These are phyloP conservation scores for Panopea generosa DNA, from an alignment of 2,888 invertebrate species.

Conservation along the genomic window DNA sequence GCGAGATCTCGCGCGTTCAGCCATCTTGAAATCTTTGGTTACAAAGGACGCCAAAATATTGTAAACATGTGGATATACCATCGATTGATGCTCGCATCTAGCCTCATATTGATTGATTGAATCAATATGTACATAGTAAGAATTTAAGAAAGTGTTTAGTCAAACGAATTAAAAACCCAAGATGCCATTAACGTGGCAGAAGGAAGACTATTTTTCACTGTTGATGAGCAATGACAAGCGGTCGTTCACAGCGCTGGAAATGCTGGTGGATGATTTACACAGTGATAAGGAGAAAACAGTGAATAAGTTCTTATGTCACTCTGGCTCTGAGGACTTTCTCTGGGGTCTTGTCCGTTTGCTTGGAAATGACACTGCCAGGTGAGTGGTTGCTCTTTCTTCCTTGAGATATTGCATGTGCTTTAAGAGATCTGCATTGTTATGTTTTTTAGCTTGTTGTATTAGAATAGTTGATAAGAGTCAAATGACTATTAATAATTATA, in stretches of 20 bases:
- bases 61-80: constrained; percentile 59
- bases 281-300: constrained; percentile 82
- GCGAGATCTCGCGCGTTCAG: constrained; percentile 51
- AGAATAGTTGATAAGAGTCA: too few species aligned
- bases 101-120: too few species aligned
- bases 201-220: constrained; percentile 80
- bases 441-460: too few species aligned
- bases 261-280: constrained; percentile 84
- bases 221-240: constrained; percentile 78
- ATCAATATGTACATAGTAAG: too few species aligned
- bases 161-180: too few species aligned
- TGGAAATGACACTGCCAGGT: constrained; percentile 82
- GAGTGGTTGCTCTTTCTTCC: constrained; percentile 20
- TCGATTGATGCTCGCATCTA: not conserved
- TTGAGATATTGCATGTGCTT: not conserved
- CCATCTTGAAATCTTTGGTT: constrained; percentile 65
- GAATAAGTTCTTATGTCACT: constrained; percentile 80
- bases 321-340: constrained; percentile 84
- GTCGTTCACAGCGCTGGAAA: constrained; percentile 81
- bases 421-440: not conserved
- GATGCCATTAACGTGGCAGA: constrained; percentile 80
- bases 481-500: too few species aligned
- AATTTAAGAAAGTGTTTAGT: too few species aligned
- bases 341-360: constrained; percentile 83
- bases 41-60: constrained; percentile 63